Evolutionary conservation across 2,888 invertebrate species (phyloP).

Genomic region (Drosophila kambysellisi): DNA sequence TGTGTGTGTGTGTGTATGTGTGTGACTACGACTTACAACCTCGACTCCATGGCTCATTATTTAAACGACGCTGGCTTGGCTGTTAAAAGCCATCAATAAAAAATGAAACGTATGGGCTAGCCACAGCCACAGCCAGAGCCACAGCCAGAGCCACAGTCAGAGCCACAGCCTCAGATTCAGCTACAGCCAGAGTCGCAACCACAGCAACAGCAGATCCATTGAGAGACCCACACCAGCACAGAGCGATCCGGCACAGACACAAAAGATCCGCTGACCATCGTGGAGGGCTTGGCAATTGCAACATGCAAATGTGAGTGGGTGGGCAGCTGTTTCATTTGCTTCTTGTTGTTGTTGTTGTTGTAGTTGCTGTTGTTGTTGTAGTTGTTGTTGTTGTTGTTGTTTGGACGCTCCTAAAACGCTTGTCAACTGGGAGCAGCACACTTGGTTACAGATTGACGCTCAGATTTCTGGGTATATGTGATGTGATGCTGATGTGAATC

Average conservation of each 20-base stretch:
- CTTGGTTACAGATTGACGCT: conserved; percentile 46
- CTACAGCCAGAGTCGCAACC: not conserved
- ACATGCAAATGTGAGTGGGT: conserved; percentile 81
- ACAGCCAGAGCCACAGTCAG: not conserved
- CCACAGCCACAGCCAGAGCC: conserved; percentile 20
- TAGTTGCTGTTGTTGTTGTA: no score
- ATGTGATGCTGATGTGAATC: conserved; percentile 42
- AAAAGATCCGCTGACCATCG: conserved; percentile 52
- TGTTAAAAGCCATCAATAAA: conserved; percentile 81
- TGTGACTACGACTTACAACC: conserved; percentile 52
- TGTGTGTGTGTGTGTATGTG: conserved; percentile 41
- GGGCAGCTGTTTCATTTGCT: conserved; percentile 45
- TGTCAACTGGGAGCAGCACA: conserved; percentile 48
- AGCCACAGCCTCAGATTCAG: not conserved
- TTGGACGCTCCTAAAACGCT: conserved; percentile 58
- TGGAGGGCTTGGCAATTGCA: conserved; percentile 58
- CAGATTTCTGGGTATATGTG: conserved; percentile 51
- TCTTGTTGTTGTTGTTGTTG: conserved; percentile 4
- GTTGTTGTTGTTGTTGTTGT: conserved; percentile 12
- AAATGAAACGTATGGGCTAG: conserved; percentile 55
- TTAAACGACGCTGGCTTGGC: conserved; percentile 79
- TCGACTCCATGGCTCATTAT: conserved; percentile 75
- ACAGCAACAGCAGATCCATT: conserved; percentile 21
- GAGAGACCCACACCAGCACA: conserved; percentile 15
- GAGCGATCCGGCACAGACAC: conserved; percentile 1